A percentile compares a stretch with the other conserved stretches of the same genome.
Conservation (phyloP, 2,888 invertebrate species). For the Drosophila bunnanda region DNA sequence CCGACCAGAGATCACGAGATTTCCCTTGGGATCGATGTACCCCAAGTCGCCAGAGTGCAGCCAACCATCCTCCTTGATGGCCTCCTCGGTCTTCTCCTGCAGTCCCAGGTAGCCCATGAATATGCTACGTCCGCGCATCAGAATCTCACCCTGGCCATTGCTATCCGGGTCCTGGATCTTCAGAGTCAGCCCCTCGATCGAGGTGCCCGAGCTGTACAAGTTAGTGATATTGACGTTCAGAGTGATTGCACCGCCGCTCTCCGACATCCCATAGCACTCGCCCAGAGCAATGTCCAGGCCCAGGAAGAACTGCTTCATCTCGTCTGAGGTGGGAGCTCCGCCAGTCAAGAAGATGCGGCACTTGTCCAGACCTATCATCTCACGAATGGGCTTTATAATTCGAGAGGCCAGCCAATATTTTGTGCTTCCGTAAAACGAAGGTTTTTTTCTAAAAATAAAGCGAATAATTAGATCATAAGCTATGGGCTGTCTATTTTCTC, state of each 20-base stretch:
- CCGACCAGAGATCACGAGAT: constrained; percentile 90
- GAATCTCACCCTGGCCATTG: constrained; percentile 92
- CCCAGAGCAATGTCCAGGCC: constrained; percentile 92
- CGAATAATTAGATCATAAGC: too few species aligned
- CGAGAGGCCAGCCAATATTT: constrained; percentile 85
- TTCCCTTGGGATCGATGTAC: constrained; percentile 89
- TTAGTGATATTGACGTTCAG: constrained; percentile 75
- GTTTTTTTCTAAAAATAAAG: constrained; percentile 31
- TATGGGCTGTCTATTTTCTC: too few species aligned
- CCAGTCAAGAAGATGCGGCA: constrained; percentile 89
- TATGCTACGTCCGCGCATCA: constrained; percentile 91
- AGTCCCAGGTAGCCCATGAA: constrained; percentile 95
- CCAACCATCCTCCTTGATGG: constrained; percentile 92
- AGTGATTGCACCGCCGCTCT: constrained; percentile 92
- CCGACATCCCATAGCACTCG: constrained; percentile 96
- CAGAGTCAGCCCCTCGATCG: constrained; percentile 88
- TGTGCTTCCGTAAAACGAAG: constrained; percentile 47
- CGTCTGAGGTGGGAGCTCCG: constrained; percentile 92
- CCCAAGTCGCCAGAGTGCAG: constrained; percentile 95
- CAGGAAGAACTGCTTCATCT: constrained; percentile 93
- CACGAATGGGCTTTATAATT: constrained; percentile 90
- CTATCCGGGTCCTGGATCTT: constrained; percentile 88
- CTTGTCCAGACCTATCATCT: constrained; percentile 90
- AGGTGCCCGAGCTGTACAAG: constrained; percentile 89
- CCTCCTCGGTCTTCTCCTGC: constrained; percentile 89